Conservation (phyloP, 2,888 invertebrate genomes). For the Cotesia congregata region DNA sequence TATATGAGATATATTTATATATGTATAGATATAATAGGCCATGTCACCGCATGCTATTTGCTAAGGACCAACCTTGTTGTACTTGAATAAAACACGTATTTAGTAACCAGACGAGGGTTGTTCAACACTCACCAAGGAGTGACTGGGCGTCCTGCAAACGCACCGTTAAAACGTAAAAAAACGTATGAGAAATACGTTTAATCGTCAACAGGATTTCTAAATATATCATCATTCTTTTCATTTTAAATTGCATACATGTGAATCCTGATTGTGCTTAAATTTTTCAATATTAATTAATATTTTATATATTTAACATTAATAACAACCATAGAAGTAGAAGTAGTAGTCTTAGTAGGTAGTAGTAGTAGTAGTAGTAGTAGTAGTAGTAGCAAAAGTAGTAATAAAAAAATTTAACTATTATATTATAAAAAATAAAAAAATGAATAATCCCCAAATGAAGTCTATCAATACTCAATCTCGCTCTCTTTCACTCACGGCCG, state of each 20-base stretch:
- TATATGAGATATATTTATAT: constrained; percentile 48
- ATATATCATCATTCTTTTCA: neutral
- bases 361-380: neutral
- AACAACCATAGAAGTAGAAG: neutral
- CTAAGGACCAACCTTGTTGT: constrained; percentile 71
- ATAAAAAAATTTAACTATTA: neutral
- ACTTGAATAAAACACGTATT: constrained; percentile 70
- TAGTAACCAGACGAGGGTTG: constrained; percentile 69
- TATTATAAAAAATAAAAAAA: neutral
- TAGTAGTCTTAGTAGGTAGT: neutral
- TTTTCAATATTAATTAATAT: constrained; percentile 42
- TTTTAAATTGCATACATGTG: constrained; percentile 53
- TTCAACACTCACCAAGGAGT: constrained; percentile 69
- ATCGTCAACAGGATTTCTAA: constrained; percentile 21
- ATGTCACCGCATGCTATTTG: constrained; percentile 70
- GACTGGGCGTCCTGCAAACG: constrained; percentile 69
- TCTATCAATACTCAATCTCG: constrained; percentile 11
- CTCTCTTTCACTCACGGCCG: constrained; percentile 39
- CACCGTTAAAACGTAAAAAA: constrained; percentile 67
- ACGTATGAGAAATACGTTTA: constrained; percentile 58
- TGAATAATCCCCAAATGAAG: constrained; percentile 5
- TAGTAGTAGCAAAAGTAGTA: constrained; percentile 5
- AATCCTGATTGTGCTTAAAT: constrained; percentile 57
- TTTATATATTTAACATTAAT: constrained; percentile 26
- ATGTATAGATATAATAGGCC: constrained; percentile 63